These are phyloP conservation scores for Ichneumon xanthorius DNA, from an alignment of 2,888 invertebrate species.

Conservation along the genomic window DNA sequence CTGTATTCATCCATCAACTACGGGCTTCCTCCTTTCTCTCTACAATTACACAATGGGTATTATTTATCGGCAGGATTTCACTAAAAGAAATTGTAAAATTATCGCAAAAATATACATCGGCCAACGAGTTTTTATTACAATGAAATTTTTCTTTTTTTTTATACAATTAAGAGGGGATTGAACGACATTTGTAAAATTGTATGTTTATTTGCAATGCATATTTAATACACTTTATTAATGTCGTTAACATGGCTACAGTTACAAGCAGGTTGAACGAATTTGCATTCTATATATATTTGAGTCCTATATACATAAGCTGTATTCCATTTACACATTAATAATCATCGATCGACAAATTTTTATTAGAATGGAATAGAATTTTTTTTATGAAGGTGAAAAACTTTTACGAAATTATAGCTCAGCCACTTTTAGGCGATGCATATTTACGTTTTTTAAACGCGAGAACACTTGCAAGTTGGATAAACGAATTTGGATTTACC, in stretches of 20 bases:
- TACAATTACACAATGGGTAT: slow-evolving; percentile 53
- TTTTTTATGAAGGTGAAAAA: background rate
- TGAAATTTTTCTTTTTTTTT: background rate
- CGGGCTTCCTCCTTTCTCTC: slow-evolving; percentile 83
- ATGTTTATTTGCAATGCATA: no score
- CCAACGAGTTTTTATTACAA: background rate
- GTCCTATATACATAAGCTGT: background rate
- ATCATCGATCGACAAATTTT: background rate
- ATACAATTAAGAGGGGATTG: no score
- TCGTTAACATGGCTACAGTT: background rate
- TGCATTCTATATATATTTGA: no score
- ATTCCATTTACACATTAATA: background rate
- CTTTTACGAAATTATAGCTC: background rate
- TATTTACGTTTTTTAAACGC: background rate
- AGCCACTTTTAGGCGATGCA: background rate
- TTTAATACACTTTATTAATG: background rate
- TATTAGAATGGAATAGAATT: background rate
- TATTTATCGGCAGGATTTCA: slow-evolving; percentile 26
- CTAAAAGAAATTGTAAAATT: slow-evolving; percentile 30
- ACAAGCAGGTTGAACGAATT: no score
- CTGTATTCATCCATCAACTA: slow-evolving; percentile 44
- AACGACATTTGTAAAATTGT: no score
- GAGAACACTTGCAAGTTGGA: background rate
- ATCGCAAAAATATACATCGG: slow-evolving; percentile 16
- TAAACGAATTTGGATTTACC: background rate